Base-by-base conservation (phyloP, 2,888 invertebrate genomes). In the Spisula solida region DNA sequence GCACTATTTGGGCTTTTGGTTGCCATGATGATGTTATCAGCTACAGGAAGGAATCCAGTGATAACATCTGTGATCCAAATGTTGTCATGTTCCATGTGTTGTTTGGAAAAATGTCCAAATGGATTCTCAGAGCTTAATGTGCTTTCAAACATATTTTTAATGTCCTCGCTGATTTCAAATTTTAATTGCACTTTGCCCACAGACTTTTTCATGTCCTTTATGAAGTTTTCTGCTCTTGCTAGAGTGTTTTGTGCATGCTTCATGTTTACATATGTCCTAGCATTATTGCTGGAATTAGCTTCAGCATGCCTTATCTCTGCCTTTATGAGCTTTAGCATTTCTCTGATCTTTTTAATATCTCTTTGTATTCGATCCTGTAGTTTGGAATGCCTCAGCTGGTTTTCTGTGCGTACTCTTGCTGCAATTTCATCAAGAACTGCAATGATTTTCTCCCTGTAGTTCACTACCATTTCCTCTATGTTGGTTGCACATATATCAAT, bases 181-280 rank as follows among this genome's bases (percentile, higher is more conserved):
- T 16, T 51, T 14, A 81, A 31, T 18, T 81, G n/a, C 41, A 20
- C 81, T 81, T 81, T 81, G 25, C 81, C 81, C 16, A 51, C 29
- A 25, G n/a, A n/a, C 1, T 8, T 25, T 48, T 41, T 51, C 29
- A 81, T 81, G 51, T 81, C 81, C 18, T 31, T 29, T 20, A 51
- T 51, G n/a, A 81, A 81, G 51, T 41, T 16, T 47, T 51, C 25
- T 48, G 20, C 47, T 12, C 18, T 25, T n/a, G 1, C 8, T 48
- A 51, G 18, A 20, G 18, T 25, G 18, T 48, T 20, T 25, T 51
- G 48, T 34, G 51, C 81, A 20, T 48, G 47, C 41, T 81, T 81
- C 6, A 51, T 81, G 81, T 81, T 47, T 31, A 81, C 51, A 51
- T 34, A 81, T 25, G 51, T 51, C 41, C 51, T 51, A 6, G 29